Evolutionary conservation across 2,113 vertebrate species (phyloP).

Genomic region (Odontophorus gujanensis): DNA sequence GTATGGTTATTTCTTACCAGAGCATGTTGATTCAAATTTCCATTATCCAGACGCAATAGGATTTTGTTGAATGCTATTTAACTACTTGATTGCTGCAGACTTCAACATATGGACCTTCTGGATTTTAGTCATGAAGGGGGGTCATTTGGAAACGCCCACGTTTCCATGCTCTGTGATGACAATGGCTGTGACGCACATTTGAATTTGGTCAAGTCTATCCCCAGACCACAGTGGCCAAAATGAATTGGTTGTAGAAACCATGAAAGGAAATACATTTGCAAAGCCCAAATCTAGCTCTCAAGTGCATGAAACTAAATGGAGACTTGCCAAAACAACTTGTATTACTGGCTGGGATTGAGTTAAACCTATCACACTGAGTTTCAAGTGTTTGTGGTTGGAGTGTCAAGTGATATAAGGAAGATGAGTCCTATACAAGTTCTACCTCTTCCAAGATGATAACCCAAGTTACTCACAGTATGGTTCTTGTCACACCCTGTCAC

Average conservation of each 20-base stretch:
- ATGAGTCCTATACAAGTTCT: neutral
- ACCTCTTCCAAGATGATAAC: neutral
- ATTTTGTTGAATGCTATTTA: constrained; percentile 44
- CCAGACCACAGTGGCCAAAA: constrained; percentile 60
- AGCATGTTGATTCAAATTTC: constrained; percentile 61
- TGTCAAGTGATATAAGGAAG: neutral
- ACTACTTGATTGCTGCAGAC: constrained; percentile 39
- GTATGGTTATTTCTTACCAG: constrained; percentile 47
- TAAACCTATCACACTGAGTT: constrained; percentile 9
- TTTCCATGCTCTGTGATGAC: constrained; percentile 33
- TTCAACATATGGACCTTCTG: constrained; percentile 14
- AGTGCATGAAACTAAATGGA: neutral
- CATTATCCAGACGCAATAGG: constrained; percentile 31
- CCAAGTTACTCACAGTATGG: neutral
- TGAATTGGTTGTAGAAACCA: constrained; percentile 44
- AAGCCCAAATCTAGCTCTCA: neutral
- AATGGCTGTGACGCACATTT: constrained; percentile 27
- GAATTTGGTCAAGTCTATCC: constrained; percentile 18
- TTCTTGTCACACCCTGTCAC: neutral
- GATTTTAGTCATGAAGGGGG: constrained; percentile 21
- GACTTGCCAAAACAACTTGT: neutral
- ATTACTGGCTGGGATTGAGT: neutral
- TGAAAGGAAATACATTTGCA: neutral
- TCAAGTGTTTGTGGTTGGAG: constrained; percentile 1
- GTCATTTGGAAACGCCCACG: constrained; percentile 21